Evolutionary conservation across 2,113 vertebrate species (phyloP), one percentile per base, ranked within the genome.

Genomic region (Eleginops maclovinus): DNA sequence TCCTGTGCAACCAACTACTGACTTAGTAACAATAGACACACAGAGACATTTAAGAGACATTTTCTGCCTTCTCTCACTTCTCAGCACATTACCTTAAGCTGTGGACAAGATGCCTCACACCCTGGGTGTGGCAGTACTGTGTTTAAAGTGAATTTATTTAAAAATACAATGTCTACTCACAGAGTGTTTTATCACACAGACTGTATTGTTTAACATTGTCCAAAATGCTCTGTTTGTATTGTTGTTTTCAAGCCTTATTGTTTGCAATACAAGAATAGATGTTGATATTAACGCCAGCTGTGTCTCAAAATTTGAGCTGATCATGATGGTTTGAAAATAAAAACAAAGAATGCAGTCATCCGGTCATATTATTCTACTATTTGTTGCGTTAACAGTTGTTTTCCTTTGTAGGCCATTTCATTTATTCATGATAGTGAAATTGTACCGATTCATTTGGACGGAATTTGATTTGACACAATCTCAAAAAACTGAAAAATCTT

Each of bases 201-300:
- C 60, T 82, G 76, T 54, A 51, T 43, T 70, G 46, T 65, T 62
- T 21, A 63, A 82, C 4, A 21, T 51, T 61, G 22, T 72, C 40
- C 68, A 10, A 36, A 13, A 36, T 22, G 55, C 60, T 69, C 19
- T 83, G 60, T 82, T 62, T 71, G 36, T 75, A 60, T 76, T 65
- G 1, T 75, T 73, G 74, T 74, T 59, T 68, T 72, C 40, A 56
- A 77, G 83, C 83, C 88, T 88, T 89, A 89, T 56, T 78, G 62
- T 65, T 83, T 8, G 31, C 53, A 22, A 63, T 72, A 47, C n/a
- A 71, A 64, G 44, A 49, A 60, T 44, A 69, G 44, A 22, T 72
- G 63, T 77, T 55, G 46, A 75, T 21, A 49, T 36, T 61, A n/a
- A 70, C 46, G 47, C 7, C 62, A 17, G 59, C 68, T 19, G 7